Evolutionary conservation across 2,888 invertebrate species (phyloP), one percentile per base, ranked within the genome.

Genomic region (Patella pellucida): DNA sequence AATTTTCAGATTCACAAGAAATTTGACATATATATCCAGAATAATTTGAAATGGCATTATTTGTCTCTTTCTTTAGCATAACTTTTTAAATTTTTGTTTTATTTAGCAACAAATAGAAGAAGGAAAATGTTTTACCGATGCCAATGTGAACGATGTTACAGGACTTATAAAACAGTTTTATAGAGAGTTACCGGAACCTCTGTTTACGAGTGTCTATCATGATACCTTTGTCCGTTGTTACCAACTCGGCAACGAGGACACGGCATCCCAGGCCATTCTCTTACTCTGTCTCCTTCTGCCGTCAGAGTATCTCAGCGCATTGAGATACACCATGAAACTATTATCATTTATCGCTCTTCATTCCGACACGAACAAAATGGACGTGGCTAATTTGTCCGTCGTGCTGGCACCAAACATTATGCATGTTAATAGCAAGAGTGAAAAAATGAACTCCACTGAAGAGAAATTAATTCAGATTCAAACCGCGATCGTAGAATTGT

Each of bases 331-430:
- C 77, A 94, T 96, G 94, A 79, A 78, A 52, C 94, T 96, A 86
- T 91, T 96, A 69, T 93, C 93, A 83, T 93, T 93, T 85, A 94
- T 97, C 52, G 93, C 95, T 11, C 92, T 93, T 52, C 93, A 94
- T 85, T 94, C 94, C 72, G 92, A 93, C 71, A 92, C 93, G 71
- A 97, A 97, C 90, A 94, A 95, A 90, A 97, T 97, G 97, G 94
- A 94, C 84, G 92, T 94, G 0, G 94, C 94, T 73, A 97, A 97
- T 91, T 92, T 97, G 80, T 95, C 97, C 1, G 95, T 96, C 82
- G 95, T 97, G 51, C 92, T 97, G 89, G 94, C 96, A 0, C 97
- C 97, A 0, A 96, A 96, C 87, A 93, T 97, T 73, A 95, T 97
- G 94, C 96, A 96, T 0, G 91, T 94, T 15, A 94, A 94, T 73